phyloP scores from a whole-genome alignment of 2,797 vertebrate species.

The Gadopsis marmoratus region DNA sequence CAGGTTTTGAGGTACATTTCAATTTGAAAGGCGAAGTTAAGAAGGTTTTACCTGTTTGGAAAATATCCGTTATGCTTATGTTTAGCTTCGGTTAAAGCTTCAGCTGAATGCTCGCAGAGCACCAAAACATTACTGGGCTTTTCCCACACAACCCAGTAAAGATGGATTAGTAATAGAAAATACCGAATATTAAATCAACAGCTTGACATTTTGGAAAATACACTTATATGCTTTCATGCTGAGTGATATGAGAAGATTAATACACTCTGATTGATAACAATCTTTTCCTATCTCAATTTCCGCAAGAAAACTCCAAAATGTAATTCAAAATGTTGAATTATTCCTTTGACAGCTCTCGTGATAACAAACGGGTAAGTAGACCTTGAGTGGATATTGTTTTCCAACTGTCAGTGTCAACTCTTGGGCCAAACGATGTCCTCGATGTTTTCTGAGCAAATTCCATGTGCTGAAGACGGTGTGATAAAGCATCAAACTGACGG shows the following conservation, averaged over 20 bases:
- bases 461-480: not conserved
- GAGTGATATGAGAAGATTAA: too few relatives aligned
- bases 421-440: not conserved
- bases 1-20: not conserved
- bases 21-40: not conserved
- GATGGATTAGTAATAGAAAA: not conserved
- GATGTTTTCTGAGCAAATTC: not conserved
- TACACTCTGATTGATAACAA: too few relatives aligned
- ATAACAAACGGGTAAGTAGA: not conserved
- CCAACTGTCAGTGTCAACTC: not conserved
- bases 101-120: not conserved
- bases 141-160: not conserved
- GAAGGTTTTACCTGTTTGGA: not conserved
- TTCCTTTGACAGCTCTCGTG: not conserved
- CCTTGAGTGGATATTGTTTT: not conserved
- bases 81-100: not conserved
- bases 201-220: too few relatives aligned
- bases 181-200: too few relatives aligned
- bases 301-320: too few relatives aligned
- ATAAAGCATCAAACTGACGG: not conserved
- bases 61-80: not conserved
- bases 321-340: not conserved
- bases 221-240: too few relatives aligned
- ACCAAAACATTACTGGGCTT: not conserved
- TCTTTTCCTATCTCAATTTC: too few relatives aligned